phyloP scores from a whole-genome alignment of 2,113 vertebrate species.

The Psophia crepitans region DNA sequence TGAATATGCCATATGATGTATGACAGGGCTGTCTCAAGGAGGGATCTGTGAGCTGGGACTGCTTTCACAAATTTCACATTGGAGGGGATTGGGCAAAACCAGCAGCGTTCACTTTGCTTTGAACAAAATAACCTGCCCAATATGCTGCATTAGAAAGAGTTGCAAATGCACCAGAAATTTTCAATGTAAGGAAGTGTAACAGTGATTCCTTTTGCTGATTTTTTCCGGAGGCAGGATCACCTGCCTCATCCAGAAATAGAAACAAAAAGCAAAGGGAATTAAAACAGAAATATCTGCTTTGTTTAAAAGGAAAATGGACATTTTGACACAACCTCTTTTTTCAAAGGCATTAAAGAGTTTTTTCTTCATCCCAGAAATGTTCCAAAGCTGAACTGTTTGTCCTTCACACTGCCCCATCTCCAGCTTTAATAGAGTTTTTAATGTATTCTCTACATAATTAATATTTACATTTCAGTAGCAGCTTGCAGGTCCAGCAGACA shows the following conservation, averaged over 20 bases:
- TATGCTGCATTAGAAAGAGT: not conserved
- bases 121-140: not conserved
- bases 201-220: not conserved
- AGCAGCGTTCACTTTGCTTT: not conserved
- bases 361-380: not conserved
- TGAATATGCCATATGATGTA: not conserved
- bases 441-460: slow-evolving; percentile 33
- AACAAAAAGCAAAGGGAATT: not conserved
- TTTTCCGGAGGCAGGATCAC: not conserved
- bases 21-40: not conserved
- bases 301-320: not conserved
- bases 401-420: not conserved
- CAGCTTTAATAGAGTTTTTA: not conserved
- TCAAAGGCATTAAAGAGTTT: not conserved
- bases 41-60: not conserved
- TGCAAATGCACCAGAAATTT: not conserved
- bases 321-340: not conserved
- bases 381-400: not conserved
- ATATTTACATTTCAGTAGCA: slow-evolving; percentile 39
- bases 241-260: not conserved
- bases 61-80: not conserved
- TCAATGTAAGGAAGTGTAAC: not conserved
- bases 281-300: not conserved
- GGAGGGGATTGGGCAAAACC: not conserved
- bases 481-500: not conserved